Base-by-base conservation (phyloP, 2,888 invertebrate species). In the Sesia bembeciformis region DNA sequence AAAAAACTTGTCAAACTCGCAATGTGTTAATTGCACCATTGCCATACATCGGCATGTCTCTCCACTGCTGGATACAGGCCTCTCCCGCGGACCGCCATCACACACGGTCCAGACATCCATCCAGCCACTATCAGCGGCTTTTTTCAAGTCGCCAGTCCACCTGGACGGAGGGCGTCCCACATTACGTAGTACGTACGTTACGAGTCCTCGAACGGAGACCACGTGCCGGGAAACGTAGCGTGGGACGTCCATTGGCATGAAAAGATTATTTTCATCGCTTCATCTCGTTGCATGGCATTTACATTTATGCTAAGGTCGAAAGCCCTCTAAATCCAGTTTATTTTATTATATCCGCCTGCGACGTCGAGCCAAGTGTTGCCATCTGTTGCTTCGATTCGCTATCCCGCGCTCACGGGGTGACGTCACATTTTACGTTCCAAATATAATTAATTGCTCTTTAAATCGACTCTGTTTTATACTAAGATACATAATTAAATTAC, bases 341-440 rank as follows among this genome's bases (percentile, higher is more conserved):
- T 23, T 23, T 23, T 42, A 7, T 42, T 42, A 39, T 23, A 8
- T 50, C 23, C 5, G 6, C 38, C 38, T 5, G 39, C 4, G 50
- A 40, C 23, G 23, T 23, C 23, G 62, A 5, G 59, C 51, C 54
- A 49, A 52, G 65, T 71, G 63, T 60, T 63, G 74, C 74, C 74
- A 74, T 75, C 74, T 75, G 58, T 68, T 61, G 71, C 54, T 51
- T 8, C 40, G 40, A 54, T 49, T 54, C 52, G 57, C 52, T 40
- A 60, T 52, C 53, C 6, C 43, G 40, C 40, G 54, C 39, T 52
- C 53, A 52, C 57, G 57, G 54, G 39, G 6, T 50, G 56, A 52
- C 58, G 58, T 58, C 53, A 56, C 53, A 52, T 55, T 56, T 55
- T 54, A 46, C 53, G 58, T 55, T 55, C 51, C 50, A 57, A 56